These are phyloP conservation scores for Eremobia ochroleuca DNA, from an alignment of 2,888 invertebrate species.

Conservation along the genomic window DNA sequence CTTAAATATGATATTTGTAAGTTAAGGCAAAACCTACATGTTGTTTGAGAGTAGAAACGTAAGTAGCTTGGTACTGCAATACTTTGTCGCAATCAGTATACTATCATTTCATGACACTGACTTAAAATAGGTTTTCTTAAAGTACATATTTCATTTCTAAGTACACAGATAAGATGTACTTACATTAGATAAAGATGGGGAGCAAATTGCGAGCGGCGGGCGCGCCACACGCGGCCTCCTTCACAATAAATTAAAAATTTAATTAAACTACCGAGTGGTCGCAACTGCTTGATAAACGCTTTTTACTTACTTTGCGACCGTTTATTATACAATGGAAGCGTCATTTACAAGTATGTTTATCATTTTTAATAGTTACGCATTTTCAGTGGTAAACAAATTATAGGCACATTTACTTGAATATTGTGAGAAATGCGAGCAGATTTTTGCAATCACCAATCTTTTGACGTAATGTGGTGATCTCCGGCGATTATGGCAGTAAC, in stretches of 20 bases:
- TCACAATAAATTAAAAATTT: slow-evolving; percentile 88
- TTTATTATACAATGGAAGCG: slow-evolving; percentile 72
- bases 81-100: not conserved
- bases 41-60: not conserved
- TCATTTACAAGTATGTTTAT: slow-evolving; percentile 58
- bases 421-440: not conserved
- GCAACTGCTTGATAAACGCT: slow-evolving; percentile 85
- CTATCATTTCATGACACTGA: not conserved
- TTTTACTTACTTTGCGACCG: slow-evolving; percentile 79
- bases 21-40: not conserved
- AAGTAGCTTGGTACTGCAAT: not conserved
- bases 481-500: not conserved
- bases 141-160: slow-evolving; percentile 54
- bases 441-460: not conserved
- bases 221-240: slow-evolving; percentile 80
- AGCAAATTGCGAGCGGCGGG: slow-evolving; percentile 77
- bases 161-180: slow-evolving; percentile 64
- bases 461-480: not conserved
- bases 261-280: slow-evolving; percentile 86
- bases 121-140: slow-evolving; percentile 34
- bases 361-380: slow-evolving; percentile 53
- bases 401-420: slow-evolving; percentile 7
- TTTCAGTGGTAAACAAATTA: slow-evolving; percentile 27
- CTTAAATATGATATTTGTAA: not conserved
- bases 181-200: slow-evolving; percentile 75